Conservation (phyloP, 1,140 invertebrate genomes). For the Drosophila teissieri region DNA sequence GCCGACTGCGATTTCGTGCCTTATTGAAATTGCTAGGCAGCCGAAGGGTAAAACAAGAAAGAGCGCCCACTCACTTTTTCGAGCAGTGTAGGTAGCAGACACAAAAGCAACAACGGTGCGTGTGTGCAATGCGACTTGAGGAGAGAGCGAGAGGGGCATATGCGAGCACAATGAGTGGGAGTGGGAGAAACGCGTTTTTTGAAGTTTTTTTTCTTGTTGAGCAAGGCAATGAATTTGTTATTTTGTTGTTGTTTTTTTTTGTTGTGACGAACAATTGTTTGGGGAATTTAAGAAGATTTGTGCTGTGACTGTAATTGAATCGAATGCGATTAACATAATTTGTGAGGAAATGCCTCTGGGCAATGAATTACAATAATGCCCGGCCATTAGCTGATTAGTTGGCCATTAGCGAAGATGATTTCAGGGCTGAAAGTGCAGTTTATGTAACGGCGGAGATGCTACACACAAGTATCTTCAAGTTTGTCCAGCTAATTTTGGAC, state of each 20-base stretch:
- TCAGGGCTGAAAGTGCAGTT: conserved; percentile 39
- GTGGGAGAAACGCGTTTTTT: conserved; percentile 31
- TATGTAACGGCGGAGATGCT: conserved; percentile 15
- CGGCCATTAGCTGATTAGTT: conserved; percentile 72
- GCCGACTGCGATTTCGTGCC: conserved; percentile 60
- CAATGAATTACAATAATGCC: conserved; percentile 70
- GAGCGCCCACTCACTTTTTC: conserved; percentile 45
- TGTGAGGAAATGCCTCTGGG: conserved; percentile 35
- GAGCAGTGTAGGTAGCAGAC: conserved; percentile 24
- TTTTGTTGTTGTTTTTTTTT: conserved; percentile 22
- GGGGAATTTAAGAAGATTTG: conserved; percentile 46
- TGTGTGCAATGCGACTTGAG: conserved; percentile 8
- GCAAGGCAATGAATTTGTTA: conserved; percentile 56
- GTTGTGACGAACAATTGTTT: conserved; percentile 28
- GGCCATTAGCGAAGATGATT: conserved; percentile 59
- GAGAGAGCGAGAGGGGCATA: conserved; percentile 2
- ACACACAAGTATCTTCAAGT: conserved; percentile 20
- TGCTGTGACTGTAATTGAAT: conserved; percentile 69
- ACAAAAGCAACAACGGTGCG: conserved; percentile 19
- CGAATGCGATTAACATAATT: conserved; percentile 83
- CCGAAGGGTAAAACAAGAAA: conserved; percentile 45
- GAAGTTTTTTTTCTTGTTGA: conserved; percentile 29
- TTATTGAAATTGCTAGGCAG: conserved; percentile 69
- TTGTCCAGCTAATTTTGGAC: conserved; percentile 35
- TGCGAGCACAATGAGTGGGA: conserved; percentile 6